phyloP scores from a whole-genome alignment of 1,140 invertebrate genomes.

The Caenorhabditis remanei region DNA sequence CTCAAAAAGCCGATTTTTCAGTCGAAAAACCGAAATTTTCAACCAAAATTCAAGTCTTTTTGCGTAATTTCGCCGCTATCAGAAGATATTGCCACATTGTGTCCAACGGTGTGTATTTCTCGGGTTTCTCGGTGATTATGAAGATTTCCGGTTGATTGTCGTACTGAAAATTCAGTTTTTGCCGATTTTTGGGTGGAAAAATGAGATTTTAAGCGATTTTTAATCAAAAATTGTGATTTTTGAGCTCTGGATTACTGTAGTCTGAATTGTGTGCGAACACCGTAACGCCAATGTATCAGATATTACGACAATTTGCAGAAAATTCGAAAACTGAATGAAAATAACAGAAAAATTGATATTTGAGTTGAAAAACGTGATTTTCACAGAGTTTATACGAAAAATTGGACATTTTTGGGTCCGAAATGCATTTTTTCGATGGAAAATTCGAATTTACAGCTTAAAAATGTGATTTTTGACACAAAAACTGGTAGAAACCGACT shows the following conservation, averaged over 20 bases:
- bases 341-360: no score
- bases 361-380: no score
- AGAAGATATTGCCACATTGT: slow-evolving; percentile 42
- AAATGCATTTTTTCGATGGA: no score
- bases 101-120: slow-evolving; percentile 11
- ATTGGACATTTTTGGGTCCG: no score
- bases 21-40: no score
- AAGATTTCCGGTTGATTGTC: slow-evolving; percentile 37
- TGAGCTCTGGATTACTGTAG: background rate
- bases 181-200: background rate
- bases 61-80: slow-evolving; percentile 5
- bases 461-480: background rate
- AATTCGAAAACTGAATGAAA: no score
- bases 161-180: slow-evolving; percentile 15
- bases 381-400: no score
- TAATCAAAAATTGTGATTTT: background rate
- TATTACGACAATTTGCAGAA: background rate
- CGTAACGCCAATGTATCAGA: background rate
- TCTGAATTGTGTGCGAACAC: background rate
- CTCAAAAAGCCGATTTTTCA: no score
- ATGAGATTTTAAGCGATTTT: background rate
- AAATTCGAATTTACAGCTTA: background rate
- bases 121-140: slow-evolving; percentile 34
- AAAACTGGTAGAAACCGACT: background rate
- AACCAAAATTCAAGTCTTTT: background rate